A percentile compares a stretch with the other conserved stretches of the same genome.
phyloP scores from a whole-genome alignment of 1,140 invertebrate genomes.

The Brachystomella parvula region DNA sequence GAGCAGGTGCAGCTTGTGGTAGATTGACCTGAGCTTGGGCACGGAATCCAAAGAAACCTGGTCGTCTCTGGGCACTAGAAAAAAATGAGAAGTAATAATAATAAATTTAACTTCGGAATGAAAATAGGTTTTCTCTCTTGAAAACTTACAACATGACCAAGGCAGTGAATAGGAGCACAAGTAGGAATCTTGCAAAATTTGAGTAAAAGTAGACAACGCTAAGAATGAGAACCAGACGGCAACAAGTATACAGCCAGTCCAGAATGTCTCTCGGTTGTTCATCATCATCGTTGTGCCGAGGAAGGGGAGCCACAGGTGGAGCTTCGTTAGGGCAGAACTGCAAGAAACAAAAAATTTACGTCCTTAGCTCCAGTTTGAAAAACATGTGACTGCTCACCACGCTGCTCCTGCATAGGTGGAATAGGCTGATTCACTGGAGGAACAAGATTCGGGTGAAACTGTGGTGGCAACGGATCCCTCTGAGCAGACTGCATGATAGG shows the following conservation, averaged over 20 bases:
- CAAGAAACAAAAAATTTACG: neutral
- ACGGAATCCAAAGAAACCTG: neutral
- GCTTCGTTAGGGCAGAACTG: neutral
- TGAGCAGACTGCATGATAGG: neutral
- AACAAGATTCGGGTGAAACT: neutral
- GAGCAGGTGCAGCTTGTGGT: conserved; percentile 7
- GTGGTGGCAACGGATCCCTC: neutral
- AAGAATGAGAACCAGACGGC: conserved; percentile 31
- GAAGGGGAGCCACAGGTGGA: neutral
- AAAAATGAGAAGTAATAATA: neutral
- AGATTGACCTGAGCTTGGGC: neutral
- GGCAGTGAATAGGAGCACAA: conserved; percentile 33
- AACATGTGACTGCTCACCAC: conserved; percentile 5
- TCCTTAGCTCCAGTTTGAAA: neutral
- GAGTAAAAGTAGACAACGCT: conserved; percentile 38
- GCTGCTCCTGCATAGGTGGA: conserved; percentile 7
- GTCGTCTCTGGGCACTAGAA: neutral
- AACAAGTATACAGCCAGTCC: conserved; percentile 37
- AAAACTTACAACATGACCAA: conserved; percentile 34
- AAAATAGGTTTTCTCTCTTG: neutral
- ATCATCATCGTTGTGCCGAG: conserved; percentile 26
- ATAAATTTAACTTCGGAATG: neutral
- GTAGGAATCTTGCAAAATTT: conserved; percentile 34
- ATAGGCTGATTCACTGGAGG: conserved; percentile 1
- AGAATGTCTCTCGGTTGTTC: conserved; percentile 32